Percentiles rank a stretch among this genome's conserved stretches.
These are phyloP conservation scores for Hypomecis punctinalis DNA, from an alignment of 2,888 invertebrate species.

Conservation along the genomic window DNA sequence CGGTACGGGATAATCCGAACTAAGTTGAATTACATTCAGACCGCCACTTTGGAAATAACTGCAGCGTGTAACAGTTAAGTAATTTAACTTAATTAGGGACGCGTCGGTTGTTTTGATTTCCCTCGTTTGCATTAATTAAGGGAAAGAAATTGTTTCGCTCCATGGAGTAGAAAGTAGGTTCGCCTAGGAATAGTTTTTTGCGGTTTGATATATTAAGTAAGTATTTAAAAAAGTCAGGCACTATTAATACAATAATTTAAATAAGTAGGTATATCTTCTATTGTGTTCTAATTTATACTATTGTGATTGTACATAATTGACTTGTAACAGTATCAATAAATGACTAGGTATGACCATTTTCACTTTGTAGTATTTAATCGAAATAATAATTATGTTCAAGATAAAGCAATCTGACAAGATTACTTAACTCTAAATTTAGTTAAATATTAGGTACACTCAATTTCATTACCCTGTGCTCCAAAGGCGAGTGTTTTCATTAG, in stretches of 20 bases:
- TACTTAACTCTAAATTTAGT: too few species aligned
- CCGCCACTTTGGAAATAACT: constrained; percentile 65
- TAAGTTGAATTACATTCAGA: constrained; percentile 75
- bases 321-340: too few species aligned
- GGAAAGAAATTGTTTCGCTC: constrained; percentile 19
- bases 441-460: neutral
- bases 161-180: constrained; percentile 15
- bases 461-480: neutral
- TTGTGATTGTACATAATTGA: too few species aligned
- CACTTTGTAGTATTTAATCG: too few species aligned
- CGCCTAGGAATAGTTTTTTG: neutral
- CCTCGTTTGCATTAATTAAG: constrained; percentile 29
- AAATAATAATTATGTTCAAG: too few species aligned
- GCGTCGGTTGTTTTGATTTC: constrained; percentile 35
- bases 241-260: too few species aligned
- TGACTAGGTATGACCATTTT: too few species aligned
- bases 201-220: neutral
- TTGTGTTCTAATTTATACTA: too few species aligned
- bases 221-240: too few species aligned
- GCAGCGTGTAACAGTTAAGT: constrained; percentile 55
- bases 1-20: constrained; percentile 80
- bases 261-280: too few species aligned
- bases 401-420: too few species aligned
- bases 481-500: constrained; percentile 12
- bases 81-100: constrained; percentile 40